Base-by-base conservation (phyloP, 2,888 invertebrate genomes). In the Lasioglossum zephyrum region DNA sequence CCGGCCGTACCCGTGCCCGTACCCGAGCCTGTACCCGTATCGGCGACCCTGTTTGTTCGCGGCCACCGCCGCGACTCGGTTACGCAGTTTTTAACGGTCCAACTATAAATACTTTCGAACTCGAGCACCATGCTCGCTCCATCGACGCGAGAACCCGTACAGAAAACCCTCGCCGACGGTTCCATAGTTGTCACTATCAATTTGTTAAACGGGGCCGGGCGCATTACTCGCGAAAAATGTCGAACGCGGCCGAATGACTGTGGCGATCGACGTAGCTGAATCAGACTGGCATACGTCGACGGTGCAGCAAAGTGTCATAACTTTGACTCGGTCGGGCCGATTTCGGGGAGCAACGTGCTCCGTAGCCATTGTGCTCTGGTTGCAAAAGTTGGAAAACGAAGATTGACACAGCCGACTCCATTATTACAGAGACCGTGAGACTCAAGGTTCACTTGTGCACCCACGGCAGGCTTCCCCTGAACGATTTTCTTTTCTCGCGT, bases 71-170 rank as follows among this genome's bases (percentile, higher is more conserved):
- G 84, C 79, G 60, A 77, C 70, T 87, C 81, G 89, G 78, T 78
- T 81, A 90, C 73, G 82, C 82, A 76, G 78, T 88, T 90, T 90
- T 90, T 89, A 91, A 89, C 88, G 88, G 84, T 90, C 81, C 60
- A 87, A 80, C 90, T 90, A 88, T 90, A 90, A 88, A 90, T 90
- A 90, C 87, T 41, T 76, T 72, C 75, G 74, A 26, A 63, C 63
- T 31, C 63, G 63, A 63, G 63, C 63, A 63, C 63, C 63, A 31
- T 63, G 63, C 63, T 13, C 16, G 60, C 60, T 26, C 13, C 26
- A 26, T 5, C 63, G 63, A 16, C 60, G 26, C 26, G 26, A 26
- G 13, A 13, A 31, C 63, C 63, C 63, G 63, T 63, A 63, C 63
- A 31, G 63, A 63, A 63, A 63, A 63, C 63, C 26, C 26, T 63